These are phyloP conservation scores for Phalacrocorax carbo DNA, from an alignment of 2,113 vertebrate species.

Conservation along the genomic window DNA sequence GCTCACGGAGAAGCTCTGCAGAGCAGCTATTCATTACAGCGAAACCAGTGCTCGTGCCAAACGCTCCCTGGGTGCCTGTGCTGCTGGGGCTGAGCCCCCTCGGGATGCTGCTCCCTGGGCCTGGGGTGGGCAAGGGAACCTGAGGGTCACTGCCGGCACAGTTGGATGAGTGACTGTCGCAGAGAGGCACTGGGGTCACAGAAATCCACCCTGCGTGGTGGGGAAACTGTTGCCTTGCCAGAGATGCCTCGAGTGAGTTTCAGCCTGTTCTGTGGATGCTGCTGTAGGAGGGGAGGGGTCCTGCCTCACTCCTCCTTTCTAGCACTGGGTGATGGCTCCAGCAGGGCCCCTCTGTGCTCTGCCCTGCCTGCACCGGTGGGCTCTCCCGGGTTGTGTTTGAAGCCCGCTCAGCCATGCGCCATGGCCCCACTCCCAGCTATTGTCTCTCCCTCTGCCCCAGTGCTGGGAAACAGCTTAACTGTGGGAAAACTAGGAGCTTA, in stretches of 20 bases:
- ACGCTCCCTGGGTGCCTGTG: fast-evolving
- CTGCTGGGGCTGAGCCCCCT: background rate
- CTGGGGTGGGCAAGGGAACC: background rate
- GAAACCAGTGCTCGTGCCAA: fast-evolving
- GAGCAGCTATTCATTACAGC: background rate
- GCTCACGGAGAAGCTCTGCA: background rate
- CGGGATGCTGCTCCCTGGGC: fast-evolving
- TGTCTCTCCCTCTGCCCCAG: background rate
- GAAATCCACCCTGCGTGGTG: fast-evolving
- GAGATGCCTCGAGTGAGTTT: background rate
- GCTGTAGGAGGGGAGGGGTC: background rate
- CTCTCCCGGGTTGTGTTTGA: fast-evolving
- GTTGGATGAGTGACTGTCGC: fast-evolving
- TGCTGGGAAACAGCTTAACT: background rate
- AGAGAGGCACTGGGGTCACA: background rate
- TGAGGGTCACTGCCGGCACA: fast-evolving
- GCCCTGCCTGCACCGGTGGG: background rate
- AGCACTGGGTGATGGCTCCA: fast-evolving
- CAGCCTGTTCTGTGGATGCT: background rate
- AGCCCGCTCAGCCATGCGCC: background rate
- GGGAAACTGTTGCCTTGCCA: background rate
- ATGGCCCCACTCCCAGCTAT: background rate
- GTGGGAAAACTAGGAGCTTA: background rate
- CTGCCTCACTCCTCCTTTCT: background rate
- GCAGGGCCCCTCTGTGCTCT: background rate